These are phyloP conservation scores for Tetheella fluctuosa DNA, from an alignment of 2,888 invertebrate genomes.

Conservation along the genomic window DNA sequence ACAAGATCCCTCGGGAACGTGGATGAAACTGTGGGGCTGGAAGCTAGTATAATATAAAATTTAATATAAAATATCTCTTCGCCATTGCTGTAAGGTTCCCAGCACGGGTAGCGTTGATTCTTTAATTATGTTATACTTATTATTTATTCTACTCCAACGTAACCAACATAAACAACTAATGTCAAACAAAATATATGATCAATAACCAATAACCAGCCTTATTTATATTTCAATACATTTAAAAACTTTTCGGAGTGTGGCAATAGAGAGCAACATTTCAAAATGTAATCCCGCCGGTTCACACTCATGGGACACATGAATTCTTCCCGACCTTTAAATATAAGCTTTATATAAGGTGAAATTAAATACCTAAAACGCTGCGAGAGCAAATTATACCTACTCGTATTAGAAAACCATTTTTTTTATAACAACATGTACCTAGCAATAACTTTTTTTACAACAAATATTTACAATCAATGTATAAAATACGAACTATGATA, in stretches of 20 bases:
- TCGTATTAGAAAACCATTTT: neutral
- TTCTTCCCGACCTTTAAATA: slow-evolving; percentile 25
- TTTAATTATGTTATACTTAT: neutral
- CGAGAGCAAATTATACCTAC: slow-evolving; percentile 14
- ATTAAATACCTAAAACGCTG: slow-evolving; percentile 36
- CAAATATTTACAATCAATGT: no score
- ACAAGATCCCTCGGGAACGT: no score
- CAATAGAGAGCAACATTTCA: slow-evolving; percentile 27
- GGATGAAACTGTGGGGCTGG: no score
- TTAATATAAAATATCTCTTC: no score
- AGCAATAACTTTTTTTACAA: no score
- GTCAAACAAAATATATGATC: neutral
- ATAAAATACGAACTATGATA: no score
- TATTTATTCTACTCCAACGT: no score
- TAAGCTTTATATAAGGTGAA: slow-evolving; percentile 40
- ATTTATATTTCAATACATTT: slow-evolving; percentile 3
- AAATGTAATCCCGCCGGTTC: slow-evolving; percentile 40
- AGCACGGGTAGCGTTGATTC: no score
- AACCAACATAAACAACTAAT: neutral
- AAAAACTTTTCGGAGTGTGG: slow-evolving; percentile 16
- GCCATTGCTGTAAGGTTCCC: no score
- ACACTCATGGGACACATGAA: slow-evolving; percentile 49
- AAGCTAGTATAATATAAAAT: no score
- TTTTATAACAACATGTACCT: neutral
- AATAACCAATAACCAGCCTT: neutral